Conservation (phyloP, 2,113 vertebrate genomes). For the Hypanus sabinus region DNA sequence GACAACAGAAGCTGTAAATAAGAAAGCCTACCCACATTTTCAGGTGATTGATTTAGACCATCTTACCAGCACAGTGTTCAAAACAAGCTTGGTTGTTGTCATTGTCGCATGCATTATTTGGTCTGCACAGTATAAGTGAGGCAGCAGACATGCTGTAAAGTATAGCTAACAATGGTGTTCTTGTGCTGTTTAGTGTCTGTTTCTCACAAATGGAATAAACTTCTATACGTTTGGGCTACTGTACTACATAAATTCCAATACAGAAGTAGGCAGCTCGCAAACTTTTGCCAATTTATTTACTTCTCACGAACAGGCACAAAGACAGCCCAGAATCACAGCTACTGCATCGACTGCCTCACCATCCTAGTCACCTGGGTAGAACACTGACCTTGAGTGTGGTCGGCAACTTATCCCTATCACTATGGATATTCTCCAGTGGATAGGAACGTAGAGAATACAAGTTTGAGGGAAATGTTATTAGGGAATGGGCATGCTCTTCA, state of each 20-base stretch:
- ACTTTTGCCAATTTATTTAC: not conserved
- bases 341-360: too few species aligned
- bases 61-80: conserved; percentile 17
- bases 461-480: too few species aligned
- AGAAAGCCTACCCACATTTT: not conserved
- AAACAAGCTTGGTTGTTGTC: conserved; percentile 20
- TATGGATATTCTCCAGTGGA: too few species aligned
- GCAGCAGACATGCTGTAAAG: not conserved
- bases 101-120: conserved; percentile 10
- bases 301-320: not conserved
- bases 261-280: not conserved
- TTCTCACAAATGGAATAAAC: not conserved
- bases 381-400: too few species aligned
- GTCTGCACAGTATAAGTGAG: not conserved
- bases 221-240: not conserved
- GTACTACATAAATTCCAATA: not conserved
- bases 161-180: not conserved
- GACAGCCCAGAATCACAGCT: too few species aligned
- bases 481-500: too few species aligned
- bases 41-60: not conserved
- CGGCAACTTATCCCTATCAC: too few species aligned
- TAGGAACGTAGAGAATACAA: too few species aligned
- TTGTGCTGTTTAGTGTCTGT: not conserved
- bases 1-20: not conserved
- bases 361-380: too few species aligned